Conservation (phyloP, 2,113 vertebrate genomes). For the Lutjanus erythropterus region DNA sequence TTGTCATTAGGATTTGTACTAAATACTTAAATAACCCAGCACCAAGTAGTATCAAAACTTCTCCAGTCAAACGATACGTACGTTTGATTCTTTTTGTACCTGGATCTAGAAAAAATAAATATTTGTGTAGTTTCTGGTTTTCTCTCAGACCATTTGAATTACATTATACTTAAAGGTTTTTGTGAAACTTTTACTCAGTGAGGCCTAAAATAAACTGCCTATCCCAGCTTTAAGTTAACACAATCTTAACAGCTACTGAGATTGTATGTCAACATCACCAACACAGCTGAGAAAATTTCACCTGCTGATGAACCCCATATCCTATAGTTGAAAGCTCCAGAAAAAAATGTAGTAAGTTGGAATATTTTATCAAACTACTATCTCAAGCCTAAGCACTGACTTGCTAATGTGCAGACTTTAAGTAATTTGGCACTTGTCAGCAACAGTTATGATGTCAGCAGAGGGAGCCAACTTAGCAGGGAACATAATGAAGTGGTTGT, state of each 20-base stretch:
- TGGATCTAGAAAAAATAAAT: too few species aligned
- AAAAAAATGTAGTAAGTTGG: not conserved
- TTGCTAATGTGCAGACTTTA: not conserved
- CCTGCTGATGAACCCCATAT: not conserved
- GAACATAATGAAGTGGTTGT: slow-evolving; percentile 20
- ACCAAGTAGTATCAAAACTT: too few species aligned
- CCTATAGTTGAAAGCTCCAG: not conserved
- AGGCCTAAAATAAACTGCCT: too few species aligned
- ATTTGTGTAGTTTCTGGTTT: too few species aligned
- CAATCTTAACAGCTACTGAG: not conserved
- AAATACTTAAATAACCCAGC: too few species aligned
- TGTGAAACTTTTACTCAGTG: too few species aligned
- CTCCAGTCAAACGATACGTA: too few species aligned
- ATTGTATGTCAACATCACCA: not conserved
- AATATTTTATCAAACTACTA: not conserved
- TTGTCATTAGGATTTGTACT: too few species aligned
- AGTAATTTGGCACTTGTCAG: slow-evolving; percentile 14
- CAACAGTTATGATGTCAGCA: slow-evolving; percentile 33
- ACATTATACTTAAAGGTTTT: too few species aligned
- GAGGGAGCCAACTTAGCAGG: slow-evolving; percentile 15
- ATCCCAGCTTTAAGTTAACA: not conserved
- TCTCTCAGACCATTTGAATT: too few species aligned
- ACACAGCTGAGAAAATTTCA: not conserved
- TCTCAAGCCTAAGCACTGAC: not conserved
- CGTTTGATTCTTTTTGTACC: too few species aligned